Evolutionary conservation across 2,888 invertebrate species (phyloP).

Genomic region (Laspeyria flexula): DNA sequence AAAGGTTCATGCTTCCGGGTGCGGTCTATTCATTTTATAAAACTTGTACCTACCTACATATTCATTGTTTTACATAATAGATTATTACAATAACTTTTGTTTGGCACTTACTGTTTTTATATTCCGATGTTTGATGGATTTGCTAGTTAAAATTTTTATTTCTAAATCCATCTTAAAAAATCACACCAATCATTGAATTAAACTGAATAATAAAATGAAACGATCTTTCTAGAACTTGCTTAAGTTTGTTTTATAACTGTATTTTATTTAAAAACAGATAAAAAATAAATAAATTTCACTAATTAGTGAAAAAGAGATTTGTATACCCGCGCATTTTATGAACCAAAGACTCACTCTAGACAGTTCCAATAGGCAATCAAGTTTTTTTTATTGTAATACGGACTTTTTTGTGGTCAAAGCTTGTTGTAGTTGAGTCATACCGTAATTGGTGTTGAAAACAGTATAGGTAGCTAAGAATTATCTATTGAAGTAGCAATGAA

Average conservation of each 20-base stretch:
- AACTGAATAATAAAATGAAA: constrained; percentile 5
- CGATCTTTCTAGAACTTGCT: constrained; percentile 10
- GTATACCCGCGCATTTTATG: not conserved
- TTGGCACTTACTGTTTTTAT: too few relatives aligned
- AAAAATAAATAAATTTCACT: not conserved
- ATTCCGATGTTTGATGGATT: too few relatives aligned
- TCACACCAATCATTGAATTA: constrained; percentile 13
- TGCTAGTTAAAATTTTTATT: too few relatives aligned
- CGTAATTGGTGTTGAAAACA: constrained; percentile 43
- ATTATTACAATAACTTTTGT: too few relatives aligned
- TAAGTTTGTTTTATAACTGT: constrained; percentile 21
- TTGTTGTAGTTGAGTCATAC: constrained; percentile 30
- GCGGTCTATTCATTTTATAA: too few relatives aligned
- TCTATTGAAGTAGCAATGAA: constrained; percentile 19
- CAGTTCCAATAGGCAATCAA: constrained; percentile 4
- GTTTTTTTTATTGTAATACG: constrained; percentile 5
- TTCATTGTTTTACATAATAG: too few relatives aligned
- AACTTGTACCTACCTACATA: too few relatives aligned
- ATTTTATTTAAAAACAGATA: constrained; percentile 26
- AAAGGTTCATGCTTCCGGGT: too few relatives aligned
- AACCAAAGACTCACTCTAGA: constrained; percentile 4
- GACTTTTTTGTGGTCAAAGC: constrained; percentile 1
- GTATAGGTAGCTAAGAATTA: constrained; percentile 1
- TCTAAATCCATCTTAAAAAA: not conserved
- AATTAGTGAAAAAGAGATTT: too few relatives aligned